Evolutionary conservation across 1,140 invertebrate genomes (phyloP).

Genomic region (Brachionus paranguensis): DNA sequence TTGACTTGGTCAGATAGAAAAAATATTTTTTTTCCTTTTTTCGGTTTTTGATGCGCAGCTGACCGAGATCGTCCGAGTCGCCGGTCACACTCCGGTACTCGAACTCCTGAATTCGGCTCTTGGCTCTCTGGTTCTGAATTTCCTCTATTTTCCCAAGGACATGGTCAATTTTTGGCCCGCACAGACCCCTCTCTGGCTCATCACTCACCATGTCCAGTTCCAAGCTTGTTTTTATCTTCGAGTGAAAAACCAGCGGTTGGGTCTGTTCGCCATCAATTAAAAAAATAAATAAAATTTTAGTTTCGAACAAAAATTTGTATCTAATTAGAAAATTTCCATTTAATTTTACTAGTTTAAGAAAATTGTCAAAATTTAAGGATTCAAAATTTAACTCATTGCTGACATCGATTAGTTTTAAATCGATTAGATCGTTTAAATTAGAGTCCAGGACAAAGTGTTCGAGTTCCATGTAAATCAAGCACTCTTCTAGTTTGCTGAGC

Average conservation of each 20-base stretch:
- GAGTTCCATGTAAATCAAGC: constrained; percentile 22
- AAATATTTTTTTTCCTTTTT: not conserved
- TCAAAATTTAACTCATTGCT: constrained; percentile 3
- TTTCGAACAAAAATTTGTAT: constrained; percentile 32
- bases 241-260: not conserved
- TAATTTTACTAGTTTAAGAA: not conserved
- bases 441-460: constrained; percentile 3
- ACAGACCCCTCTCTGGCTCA: not conserved
- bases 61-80: not conserved
- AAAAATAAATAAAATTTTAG: constrained; percentile 4
- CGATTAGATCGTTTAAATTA: constrained; percentile 5
- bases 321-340: not conserved
- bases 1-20: not conserved
- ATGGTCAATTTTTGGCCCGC: not conserved
- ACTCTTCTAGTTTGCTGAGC: not conserved
- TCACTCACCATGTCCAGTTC: not conserved
- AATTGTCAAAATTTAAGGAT: not conserved
- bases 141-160: not conserved
- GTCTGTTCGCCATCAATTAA: not conserved
- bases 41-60: constrained; percentile 2
- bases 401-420: not conserved
- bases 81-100: not conserved
- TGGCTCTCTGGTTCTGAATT: not conserved
- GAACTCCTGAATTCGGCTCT: not conserved
- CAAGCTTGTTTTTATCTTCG: not conserved